These are phyloP conservation scores for Papilio xuthus DNA, from an alignment of 1,140 invertebrate species.

Conservation along the genomic window DNA sequence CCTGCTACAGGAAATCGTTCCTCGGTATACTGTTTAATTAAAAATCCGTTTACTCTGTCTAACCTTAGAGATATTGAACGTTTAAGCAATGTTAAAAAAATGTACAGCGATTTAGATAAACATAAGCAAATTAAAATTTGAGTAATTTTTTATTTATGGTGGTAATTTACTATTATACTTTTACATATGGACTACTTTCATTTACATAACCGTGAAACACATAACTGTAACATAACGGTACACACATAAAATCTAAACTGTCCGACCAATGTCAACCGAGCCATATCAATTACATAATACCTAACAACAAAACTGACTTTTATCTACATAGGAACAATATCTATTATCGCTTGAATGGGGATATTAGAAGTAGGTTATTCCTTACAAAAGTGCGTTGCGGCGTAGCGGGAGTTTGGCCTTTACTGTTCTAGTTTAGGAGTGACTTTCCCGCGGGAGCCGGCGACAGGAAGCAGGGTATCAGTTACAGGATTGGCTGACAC, in stretches of 20 bases:
- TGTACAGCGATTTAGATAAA: not conserved
- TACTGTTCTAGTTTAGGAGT: conserved; percentile 43
- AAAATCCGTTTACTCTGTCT: not conserved
- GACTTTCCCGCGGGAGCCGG: conserved; percentile 44
- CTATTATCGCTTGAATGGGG: conserved; percentile 45
- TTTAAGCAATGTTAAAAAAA: too few species aligned
- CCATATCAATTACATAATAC: conserved; percentile 68
- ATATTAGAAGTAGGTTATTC: conserved; percentile 72
- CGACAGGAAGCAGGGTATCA: conserved; percentile 74
- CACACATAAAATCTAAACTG: not conserved
- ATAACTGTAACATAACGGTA: not conserved
- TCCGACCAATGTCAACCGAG: conserved; percentile 52
- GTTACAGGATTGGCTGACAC: conserved; percentile 76
- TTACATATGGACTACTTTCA: not conserved
- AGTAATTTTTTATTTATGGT: not conserved
- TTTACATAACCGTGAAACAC: not conserved
- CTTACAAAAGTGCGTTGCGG: conserved; percentile 59
- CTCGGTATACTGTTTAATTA: not conserved
- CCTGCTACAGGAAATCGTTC: too few species aligned
- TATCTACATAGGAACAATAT: conserved; percentile 42
- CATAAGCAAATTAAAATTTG: too few species aligned
- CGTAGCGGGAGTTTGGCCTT: conserved; percentile 46
- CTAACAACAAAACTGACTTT: conserved; percentile 41
- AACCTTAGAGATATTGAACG: too few species aligned
- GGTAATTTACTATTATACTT: not conserved